These are phyloP conservation scores for Caerostris extrusa DNA, from an alignment of 1,140 invertebrate genomes.

Conservation along the genomic window DNA sequence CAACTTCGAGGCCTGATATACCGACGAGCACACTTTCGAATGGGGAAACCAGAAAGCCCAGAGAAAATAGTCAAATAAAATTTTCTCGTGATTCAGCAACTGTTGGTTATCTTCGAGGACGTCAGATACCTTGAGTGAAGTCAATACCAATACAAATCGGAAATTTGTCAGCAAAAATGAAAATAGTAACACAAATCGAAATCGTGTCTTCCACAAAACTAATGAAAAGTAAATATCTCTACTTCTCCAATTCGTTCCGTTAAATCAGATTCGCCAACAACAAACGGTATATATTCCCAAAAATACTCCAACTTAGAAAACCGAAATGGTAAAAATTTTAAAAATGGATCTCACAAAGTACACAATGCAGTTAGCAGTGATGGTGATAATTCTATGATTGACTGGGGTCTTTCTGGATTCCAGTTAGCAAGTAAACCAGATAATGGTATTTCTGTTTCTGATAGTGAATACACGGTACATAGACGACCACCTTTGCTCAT, in stretches of 20 bases:
- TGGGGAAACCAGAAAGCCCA: not conserved
- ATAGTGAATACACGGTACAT: conserved; percentile 70
- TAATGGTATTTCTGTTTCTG: conserved; percentile 68
- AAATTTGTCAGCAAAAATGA: conserved; percentile 21
- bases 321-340: not conserved
- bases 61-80: conserved; percentile 21
- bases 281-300: not conserved
- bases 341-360: not conserved
- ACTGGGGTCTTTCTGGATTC: conserved; percentile 68
- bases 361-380: not conserved
- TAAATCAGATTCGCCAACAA: not conserved
- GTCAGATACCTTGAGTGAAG: conserved; percentile 66
- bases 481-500: conserved; percentile 70
- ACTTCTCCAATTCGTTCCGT: not conserved
- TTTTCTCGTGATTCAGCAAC: not conserved
- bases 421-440: conserved; percentile 58
- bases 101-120: conserved; percentile 46
- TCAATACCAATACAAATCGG: conserved; percentile 51
- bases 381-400: conserved; percentile 48
- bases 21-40: not conserved
- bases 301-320: conserved; percentile 46
- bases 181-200: not conserved
- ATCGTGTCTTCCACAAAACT: not conserved
- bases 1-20: conserved; percentile 9
- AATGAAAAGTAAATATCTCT: not conserved